phyloP scores from a whole-genome alignment of 2,113 vertebrate species.

The Engystomops pustulosus region DNA sequence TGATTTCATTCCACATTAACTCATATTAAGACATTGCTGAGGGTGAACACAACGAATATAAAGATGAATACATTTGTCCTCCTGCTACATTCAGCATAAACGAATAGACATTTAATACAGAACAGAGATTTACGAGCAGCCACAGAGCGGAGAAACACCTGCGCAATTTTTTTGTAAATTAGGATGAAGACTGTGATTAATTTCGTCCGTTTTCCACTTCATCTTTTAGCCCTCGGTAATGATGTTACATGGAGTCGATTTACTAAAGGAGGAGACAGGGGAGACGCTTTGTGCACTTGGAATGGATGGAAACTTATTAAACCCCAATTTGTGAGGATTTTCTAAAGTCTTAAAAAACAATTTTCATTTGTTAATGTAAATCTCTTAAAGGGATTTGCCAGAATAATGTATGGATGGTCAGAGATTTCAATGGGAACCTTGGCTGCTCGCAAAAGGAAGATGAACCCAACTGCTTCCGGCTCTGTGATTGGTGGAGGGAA shows the following conservation, averaged over 20 bases:
- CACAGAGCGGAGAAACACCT: constrained; percentile 9
- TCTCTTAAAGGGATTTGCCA: no score
- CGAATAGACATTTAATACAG: constrained; percentile 34
- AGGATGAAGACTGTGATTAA: neutral
- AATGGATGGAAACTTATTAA: constrained; percentile 12
- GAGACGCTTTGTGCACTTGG: neutral
- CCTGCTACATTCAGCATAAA: constrained; percentile 6
- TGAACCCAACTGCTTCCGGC: no score
- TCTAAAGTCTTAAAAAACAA: neutral
- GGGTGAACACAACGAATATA: neutral
- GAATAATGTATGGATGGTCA: no score
- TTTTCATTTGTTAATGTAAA: no score
- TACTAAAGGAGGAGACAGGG: neutral
- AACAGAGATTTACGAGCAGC: neutral
- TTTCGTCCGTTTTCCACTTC: neutral
- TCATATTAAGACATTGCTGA: constrained; percentile 8
- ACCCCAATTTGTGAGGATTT: neutral
- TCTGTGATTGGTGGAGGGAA: no score
- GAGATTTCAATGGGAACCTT: no score
- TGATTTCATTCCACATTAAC: neutral
- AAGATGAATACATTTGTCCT: constrained; percentile 17
- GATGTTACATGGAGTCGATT: neutral
- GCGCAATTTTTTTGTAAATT: neutral
- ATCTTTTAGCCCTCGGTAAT: constrained; percentile 20
- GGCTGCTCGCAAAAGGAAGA: no score